Evolutionary conservation across 2,888 invertebrate species (phyloP).

Genomic region (Arenicola marina): DNA sequence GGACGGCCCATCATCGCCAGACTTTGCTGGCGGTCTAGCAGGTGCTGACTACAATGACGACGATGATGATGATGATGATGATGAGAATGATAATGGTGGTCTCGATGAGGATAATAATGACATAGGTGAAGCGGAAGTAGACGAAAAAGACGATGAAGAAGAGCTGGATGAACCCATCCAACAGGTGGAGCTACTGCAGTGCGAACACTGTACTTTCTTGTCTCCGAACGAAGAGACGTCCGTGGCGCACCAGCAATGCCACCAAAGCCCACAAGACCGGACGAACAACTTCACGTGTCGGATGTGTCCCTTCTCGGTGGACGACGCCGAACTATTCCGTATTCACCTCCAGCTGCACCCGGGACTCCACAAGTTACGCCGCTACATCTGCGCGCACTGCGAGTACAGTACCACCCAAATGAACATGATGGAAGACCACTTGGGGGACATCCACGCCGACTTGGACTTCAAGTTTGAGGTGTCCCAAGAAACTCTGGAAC

Average conservation of each 20-base stretch:
- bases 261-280: constrained; percentile 5
- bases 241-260: constrained; percentile 1
- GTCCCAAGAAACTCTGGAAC: constrained; percentile 15
- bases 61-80: neutral
- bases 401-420: constrained; percentile 14
- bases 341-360: constrained; percentile 22
- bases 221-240: neutral
- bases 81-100: too few species aligned
- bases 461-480: constrained; percentile 28
- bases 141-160: too few species aligned
- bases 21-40: neutral
- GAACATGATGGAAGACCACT: constrained; percentile 21
- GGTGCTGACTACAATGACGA: neutral
- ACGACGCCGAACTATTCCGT: constrained; percentile 8
- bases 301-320: neutral
- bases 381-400: constrained; percentile 26
- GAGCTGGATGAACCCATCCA: too few species aligned
- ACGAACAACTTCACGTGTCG: neutral
- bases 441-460: constrained; percentile 16
- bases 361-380: constrained; percentile 8
- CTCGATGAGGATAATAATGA: too few species aligned
- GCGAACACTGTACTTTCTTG: neutral
- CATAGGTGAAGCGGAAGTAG: too few species aligned
- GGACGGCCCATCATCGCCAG: too few species aligned
- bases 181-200: too few species aligned